phyloP scores from a whole-genome alignment of 2,113 vertebrate species.

The Notarius lentiginosus region DNA sequence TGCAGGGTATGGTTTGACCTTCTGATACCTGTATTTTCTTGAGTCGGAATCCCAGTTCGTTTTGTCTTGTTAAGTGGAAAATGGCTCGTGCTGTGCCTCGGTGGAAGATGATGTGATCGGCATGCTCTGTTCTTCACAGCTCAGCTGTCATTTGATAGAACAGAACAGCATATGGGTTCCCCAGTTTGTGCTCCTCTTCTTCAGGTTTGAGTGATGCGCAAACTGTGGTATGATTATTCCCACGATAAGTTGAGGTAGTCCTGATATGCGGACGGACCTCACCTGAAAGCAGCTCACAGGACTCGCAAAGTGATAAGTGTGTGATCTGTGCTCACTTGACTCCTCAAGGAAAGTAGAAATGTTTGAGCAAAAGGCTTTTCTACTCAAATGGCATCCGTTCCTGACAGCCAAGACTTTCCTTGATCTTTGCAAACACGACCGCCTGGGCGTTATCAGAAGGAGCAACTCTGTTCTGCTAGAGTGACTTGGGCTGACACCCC shows the following conservation, averaged over 20 bases:
- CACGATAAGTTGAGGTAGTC: too few species aligned
- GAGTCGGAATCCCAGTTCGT: background rate
- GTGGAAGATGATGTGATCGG: background rate
- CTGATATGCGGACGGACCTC: background rate
- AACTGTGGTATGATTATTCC: background rate
- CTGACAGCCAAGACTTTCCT: constrained; percentile 6
- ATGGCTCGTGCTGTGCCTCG: background rate
- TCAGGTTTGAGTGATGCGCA: background rate
- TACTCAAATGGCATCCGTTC: background rate
- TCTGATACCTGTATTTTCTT: background rate
- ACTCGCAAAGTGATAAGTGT: background rate
- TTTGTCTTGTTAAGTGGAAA: background rate
- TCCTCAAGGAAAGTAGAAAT: background rate
- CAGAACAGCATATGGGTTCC: background rate
- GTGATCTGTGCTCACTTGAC: constrained; percentile 1
- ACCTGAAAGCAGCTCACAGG: background rate
- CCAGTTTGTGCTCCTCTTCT: background rate
- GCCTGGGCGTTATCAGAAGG: constrained; percentile 18
- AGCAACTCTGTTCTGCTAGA: constrained; percentile 30
- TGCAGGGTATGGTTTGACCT: background rate
- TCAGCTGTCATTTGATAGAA: constrained; percentile 2
- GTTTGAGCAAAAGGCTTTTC: background rate
- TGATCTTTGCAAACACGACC: constrained; percentile 33
- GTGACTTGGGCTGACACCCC: constrained; percentile 30
- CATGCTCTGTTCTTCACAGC: background rate